Base-by-base conservation (phyloP, 2,888 invertebrate genomes). In the Agonum fuliginosum region DNA sequence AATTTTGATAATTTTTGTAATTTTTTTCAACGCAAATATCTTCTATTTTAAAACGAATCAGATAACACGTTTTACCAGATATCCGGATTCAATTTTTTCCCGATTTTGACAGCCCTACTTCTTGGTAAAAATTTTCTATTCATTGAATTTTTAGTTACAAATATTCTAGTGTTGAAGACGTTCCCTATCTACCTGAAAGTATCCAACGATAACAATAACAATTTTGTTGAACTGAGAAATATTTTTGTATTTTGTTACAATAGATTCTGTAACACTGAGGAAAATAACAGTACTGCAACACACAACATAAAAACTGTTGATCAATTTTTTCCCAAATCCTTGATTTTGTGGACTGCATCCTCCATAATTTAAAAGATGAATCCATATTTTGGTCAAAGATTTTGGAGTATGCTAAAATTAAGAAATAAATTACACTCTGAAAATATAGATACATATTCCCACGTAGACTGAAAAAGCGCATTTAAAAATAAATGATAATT, bases 161-260 rank as follows among this genome's bases (percentile, higher is more conserved):
- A 5, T 24, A n/a, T n/a, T n/a, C n/a, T n/a, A n/a, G n/a, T n/a
- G n/a, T n/a, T n/a, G n/a, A 58, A 27, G 5, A 8, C 3, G 24
- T 58, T 58, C 10, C 3, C n/a, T 24, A 6, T 20, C 27, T 58
- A 58, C 58, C 30, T 58, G 58, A 2, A 58, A 12, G n/a, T 58
- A 58, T 58, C 58, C 58, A 12, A 58, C 58, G 6, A 58, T 27
- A 27, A 58, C 12, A 1, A 58, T 58, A n/a, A 27, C 58, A n/a
- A 58, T 27, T 30, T 58, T 58, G n/a, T 24, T 58, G 5, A 58
- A 58, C 14, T 58, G 14, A 3, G 58, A 5, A 4, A 27, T 4
- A 58, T 12, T 58, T 58, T n/a, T 22, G 17, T 12, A 58, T 24
- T 58, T 27, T 4, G 22, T 22, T 6, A 27, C n/a, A 58, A 58